phyloP scores from a whole-genome alignment of 2,888 invertebrate genomes.

The Orthonevra nobilis region DNA sequence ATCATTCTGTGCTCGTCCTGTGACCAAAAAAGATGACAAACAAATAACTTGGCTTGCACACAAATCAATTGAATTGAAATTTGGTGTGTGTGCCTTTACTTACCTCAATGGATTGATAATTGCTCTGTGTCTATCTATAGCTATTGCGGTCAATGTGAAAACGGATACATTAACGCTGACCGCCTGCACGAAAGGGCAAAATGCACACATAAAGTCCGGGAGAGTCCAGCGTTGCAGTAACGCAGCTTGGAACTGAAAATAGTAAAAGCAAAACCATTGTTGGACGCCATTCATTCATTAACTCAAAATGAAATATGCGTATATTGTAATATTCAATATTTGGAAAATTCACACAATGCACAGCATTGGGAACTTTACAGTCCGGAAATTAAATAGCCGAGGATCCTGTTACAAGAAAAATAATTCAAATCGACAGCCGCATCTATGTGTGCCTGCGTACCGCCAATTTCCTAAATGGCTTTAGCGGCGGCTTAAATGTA shows the following conservation, averaged over 20 bases:
- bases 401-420: constrained; percentile 14
- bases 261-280: constrained; percentile 33
- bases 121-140: constrained; percentile 91
- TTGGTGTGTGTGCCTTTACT: constrained; percentile 72
- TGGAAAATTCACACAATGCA: constrained; percentile 22
- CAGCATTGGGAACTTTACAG: not conserved
- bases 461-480: constrained; percentile 62
- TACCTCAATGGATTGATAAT: constrained; percentile 88
- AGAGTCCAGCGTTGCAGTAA: constrained; percentile 92
- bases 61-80: constrained; percentile 10
- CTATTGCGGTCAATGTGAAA: constrained; percentile 92
- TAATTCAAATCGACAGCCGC: constrained; percentile 40
- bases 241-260: constrained; percentile 91
- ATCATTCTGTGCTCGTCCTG: too few species aligned
- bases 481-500: constrained; percentile 1
- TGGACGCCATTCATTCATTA: constrained; percentile 5
- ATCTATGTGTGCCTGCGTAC: constrained; percentile 34
- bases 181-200: constrained; percentile 93
- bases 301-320: too few species aligned
- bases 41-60: too few species aligned
- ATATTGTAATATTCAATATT: constrained; percentile 38
- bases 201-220: constrained; percentile 92
- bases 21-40: too few species aligned
- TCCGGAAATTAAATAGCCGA: constrained; percentile 61
- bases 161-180: constrained; percentile 94